A percentile compares a stretch with the other conserved stretches of the same genome.
Conservation (phyloP, 2,888 invertebrate genomes). For the Sinhomidia bicolor region DNA sequence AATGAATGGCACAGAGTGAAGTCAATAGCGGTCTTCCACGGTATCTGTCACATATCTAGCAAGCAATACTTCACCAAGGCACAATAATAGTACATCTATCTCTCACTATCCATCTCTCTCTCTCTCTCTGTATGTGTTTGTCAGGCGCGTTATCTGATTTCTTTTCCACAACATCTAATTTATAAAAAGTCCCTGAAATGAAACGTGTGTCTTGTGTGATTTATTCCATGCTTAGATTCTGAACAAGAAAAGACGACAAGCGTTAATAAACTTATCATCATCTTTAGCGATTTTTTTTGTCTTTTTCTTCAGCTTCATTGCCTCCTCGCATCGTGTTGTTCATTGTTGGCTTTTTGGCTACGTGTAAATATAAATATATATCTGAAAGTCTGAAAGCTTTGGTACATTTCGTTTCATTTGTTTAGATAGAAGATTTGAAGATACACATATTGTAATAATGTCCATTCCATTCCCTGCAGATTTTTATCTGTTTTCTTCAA, state of each 20-base stretch:
- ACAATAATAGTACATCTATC: no score
- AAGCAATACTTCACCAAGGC: no score
- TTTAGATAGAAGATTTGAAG: not conserved
- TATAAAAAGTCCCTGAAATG: conserved; percentile 19
- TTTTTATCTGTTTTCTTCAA: conserved; percentile 20
- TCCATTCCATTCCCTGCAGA: not conserved
- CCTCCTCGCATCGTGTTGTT: no score
- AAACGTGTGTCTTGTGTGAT: not conserved
- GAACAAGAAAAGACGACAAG: conserved; percentile 38
- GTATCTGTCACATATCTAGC: not conserved
- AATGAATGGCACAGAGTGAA: not conserved
- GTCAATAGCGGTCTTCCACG: conserved; percentile 24
- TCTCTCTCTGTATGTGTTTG: no score
- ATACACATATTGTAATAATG: not conserved
- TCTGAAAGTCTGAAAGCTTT: not conserved
- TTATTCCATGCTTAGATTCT: conserved; percentile 16
- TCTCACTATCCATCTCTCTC: no score
- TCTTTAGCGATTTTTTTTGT: conserved; percentile 16
- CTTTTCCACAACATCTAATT: conserved; percentile 14
- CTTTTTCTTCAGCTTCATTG: conserved; percentile 37
- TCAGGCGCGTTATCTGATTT: not conserved
- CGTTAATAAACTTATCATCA: conserved; percentile 61
- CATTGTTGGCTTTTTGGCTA: no score
- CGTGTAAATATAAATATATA: not conserved
- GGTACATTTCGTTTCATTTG: not conserved